Conservation (phyloP, 1,140 invertebrate genomes). For the Oryzaephilus surinamensis region DNA sequence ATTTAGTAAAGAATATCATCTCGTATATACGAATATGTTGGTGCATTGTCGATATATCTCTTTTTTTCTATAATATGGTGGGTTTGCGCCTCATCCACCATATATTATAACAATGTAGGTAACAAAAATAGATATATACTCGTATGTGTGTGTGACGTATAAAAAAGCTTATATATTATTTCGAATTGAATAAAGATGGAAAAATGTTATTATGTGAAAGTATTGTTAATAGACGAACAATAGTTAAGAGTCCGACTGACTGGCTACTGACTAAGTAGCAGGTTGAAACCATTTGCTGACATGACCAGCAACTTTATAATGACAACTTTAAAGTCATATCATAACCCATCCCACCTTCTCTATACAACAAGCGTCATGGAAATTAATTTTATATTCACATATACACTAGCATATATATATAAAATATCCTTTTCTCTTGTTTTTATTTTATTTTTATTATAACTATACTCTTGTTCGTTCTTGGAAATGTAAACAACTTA, state of each 20-base stretch:
- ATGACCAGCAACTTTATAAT: slow-evolving; percentile 35
- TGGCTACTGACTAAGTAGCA: slow-evolving; percentile 36
- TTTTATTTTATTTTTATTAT: background rate
- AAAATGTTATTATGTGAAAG: slow-evolving; percentile 7
- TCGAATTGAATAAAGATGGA: slow-evolving; percentile 8
- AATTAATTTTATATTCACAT: slow-evolving; percentile 33
- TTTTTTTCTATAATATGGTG: no score
- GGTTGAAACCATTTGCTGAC: slow-evolving; percentile 34
- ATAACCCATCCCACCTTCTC: slow-evolving; percentile 24
- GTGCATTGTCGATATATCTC: no score
- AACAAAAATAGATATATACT: no score
- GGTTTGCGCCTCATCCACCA: no score
- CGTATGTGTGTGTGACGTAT: no score
- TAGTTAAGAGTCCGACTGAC: slow-evolving; percentile 27
- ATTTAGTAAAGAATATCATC: no score
- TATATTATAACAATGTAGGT: no score
- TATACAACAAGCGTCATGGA: slow-evolving; percentile 29
- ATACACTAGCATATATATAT: slow-evolving; percentile 4
- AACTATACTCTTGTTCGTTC: background rate
- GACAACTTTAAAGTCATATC: slow-evolving; percentile 31
- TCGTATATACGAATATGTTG: no score
- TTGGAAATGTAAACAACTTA: no score
- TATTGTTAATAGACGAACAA: slow-evolving; percentile 23
- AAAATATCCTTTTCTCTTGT: background rate
- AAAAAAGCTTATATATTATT: no score